Evolutionary conservation across 2,888 invertebrate species (phyloP).

Genomic region (Epirrita christyi): DNA sequence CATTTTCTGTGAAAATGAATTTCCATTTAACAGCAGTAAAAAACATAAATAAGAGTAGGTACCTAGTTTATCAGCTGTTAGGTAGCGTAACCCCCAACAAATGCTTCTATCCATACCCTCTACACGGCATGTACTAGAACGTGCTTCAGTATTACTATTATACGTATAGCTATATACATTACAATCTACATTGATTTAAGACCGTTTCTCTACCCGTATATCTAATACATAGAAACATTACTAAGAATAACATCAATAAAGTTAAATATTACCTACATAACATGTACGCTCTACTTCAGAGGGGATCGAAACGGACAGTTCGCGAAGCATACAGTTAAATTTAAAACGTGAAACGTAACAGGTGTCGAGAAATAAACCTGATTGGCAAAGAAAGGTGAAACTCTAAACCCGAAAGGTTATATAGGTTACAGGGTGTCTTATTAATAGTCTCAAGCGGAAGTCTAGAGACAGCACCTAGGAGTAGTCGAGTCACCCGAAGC

Average conservation of each 20-base stretch:
- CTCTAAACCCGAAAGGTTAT: too few relatives aligned
- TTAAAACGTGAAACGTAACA: background rate
- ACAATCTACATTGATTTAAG: constrained; percentile 59
- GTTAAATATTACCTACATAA: constrained; percentile 25
- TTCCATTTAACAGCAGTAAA: too few relatives aligned
- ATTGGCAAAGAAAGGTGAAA: background rate
- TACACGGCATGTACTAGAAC: constrained; percentile 57
- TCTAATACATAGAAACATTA: constrained; percentile 23
- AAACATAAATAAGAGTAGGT: background rate
- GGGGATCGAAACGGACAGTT: constrained; percentile 24
- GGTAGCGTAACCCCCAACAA: constrained; percentile 41
- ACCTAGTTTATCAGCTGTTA: constrained; percentile 43
- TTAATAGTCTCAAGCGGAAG: too few relatives aligned
- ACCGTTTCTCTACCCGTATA: constrained; percentile 59
- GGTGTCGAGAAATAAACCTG: background rate
- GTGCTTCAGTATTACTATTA: constrained; percentile 57
- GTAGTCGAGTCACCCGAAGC: too few relatives aligned
- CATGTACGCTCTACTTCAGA: constrained; percentile 20
- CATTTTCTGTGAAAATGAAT: too few relatives aligned
- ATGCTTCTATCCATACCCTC: constrained; percentile 46
- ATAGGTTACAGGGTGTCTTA: too few relatives aligned
- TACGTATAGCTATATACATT: constrained; percentile 66
- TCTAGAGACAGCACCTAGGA: too few relatives aligned
- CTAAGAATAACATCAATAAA: constrained; percentile 46
- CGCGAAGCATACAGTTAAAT: constrained; percentile 18